Evolutionary conservation across 2,113 vertebrate species (phyloP).

Genomic region (Alligator sinensis): DNA sequence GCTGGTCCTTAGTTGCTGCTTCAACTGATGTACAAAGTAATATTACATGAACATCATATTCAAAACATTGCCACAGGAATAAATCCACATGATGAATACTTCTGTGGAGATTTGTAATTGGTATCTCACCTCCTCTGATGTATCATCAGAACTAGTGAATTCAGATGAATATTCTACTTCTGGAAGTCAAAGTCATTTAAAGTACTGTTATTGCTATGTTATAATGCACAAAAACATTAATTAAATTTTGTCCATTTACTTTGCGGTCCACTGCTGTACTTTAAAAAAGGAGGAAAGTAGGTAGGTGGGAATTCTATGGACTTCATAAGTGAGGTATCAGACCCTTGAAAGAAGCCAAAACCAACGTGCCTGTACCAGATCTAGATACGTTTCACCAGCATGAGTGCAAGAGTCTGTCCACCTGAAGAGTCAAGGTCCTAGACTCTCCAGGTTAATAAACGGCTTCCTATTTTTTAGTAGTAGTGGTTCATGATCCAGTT

Average conservation of each 20-base stretch:
- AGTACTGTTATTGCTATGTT: neutral
- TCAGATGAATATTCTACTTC: neutral
- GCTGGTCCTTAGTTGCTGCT: neutral
- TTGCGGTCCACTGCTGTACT: neutral
- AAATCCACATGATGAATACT: neutral
- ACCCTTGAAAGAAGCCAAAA: neutral
- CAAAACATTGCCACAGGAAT: neutral
- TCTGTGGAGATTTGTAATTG: neutral
- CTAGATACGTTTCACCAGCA: neutral
- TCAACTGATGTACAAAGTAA: neutral
- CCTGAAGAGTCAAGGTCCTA: neutral
- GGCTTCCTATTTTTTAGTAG: neutral
- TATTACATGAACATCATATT: too few relatives aligned
- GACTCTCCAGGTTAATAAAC: neutral
- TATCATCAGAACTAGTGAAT: neutral
- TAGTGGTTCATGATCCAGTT: neutral
- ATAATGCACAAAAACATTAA: neutral
- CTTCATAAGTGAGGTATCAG: neutral
- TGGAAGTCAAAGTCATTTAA: neutral
- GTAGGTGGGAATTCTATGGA: rapidly evolving
- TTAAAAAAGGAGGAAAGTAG: neutral
- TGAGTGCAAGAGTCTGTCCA: neutral
- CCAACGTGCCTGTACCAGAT: neutral
- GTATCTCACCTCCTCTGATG: neutral
- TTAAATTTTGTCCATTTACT: neutral